Evolutionary conservation across 2,113 vertebrate species (phyloP), one percentile per base, ranked within the genome.

Genomic region (Sceloporus undulatus): DNA sequence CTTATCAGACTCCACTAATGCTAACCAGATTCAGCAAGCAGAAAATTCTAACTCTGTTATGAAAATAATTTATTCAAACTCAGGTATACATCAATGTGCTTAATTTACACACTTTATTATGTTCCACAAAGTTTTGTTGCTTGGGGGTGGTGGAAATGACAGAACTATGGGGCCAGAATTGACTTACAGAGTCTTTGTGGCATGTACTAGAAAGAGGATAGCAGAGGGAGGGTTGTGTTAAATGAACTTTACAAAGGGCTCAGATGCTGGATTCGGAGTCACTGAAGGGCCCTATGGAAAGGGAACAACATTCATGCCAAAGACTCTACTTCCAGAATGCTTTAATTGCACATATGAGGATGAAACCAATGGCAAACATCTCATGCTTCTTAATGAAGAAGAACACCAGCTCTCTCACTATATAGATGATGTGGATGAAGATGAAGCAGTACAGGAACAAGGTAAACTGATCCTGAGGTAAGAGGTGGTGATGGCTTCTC

Each of bases 311-410:
- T 62, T 66, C 84, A 91, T 90, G 75, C 84, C 93, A 48, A 82
- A 87, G 18, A 13, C 27, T 92, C 62, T 94, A 94, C 79, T 95
- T 95, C 71, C 90, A 94, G 59, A 95, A 83, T 5, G 91, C 91
- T 96, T 95, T 70, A 94, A 92, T 94, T 34, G 91, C 75, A 29
- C 92, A 88, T 85, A 95, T 90, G 73, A 94, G 56, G 88, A 85
- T 89, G 87, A 91, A 81, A 0, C 38, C 90, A 23, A 91, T 91
- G 87, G 94, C 87, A 91, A 94, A 91, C 40, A 95, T 75, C 87
- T 95, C 93, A 74, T 94, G 87, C 92, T 95, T 95, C 85, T 95
- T 89, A 91, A 90, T 91, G 76, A 93, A 94, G 87, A 96, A 94
- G 90, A 94, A 82, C 65, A 96, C 13, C 84, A 90, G 86, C 91